A percentile compares a stretch with the other conserved stretches of the same genome.
Evolutionary conservation across 2,888 invertebrate genomes (phyloP).

Genomic region (Drosophila lacicola): DNA sequence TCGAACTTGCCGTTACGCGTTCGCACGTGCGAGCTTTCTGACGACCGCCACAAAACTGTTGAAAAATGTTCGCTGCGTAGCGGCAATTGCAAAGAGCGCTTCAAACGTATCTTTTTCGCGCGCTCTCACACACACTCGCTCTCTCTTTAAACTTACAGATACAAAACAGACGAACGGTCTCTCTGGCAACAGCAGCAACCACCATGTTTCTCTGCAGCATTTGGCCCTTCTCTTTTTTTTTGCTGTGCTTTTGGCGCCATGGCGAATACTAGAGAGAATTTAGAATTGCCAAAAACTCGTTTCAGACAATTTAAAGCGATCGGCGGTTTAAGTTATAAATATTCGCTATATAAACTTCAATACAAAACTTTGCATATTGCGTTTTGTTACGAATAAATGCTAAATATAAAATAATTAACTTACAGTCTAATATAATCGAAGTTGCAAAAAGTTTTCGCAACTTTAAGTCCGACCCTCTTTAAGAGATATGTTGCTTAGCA

Average conservation of each 20-base stretch:
- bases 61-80: slow-evolving; percentile 44
- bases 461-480: slow-evolving; percentile 30
- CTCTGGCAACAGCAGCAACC: slow-evolving; percentile 40
- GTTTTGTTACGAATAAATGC: too few relatives aligned
- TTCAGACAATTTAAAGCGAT: slow-evolving; percentile 3
- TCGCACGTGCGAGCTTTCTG: slow-evolving; percentile 76
- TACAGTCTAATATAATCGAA: not conserved
- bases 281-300: slow-evolving; percentile 32
- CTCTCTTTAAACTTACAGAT: slow-evolving; percentile 53
- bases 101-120: slow-evolving; percentile 43
- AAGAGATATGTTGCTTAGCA: slow-evolving; percentile 12
- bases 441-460: not conserved
- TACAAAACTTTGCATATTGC: too few relatives aligned
- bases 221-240: slow-evolving; percentile 12
- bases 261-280: slow-evolving; percentile 18
- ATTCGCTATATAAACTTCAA: not conserved
- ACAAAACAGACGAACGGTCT: slow-evolving; percentile 31
- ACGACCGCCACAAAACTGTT: slow-evolving; percentile 63
- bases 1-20: slow-evolving; percentile 59
- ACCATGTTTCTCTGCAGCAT: slow-evolving; percentile 43
- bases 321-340: not conserved
- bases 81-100: slow-evolving; percentile 58
- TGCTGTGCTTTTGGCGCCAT: slow-evolving; percentile 35
- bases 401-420: too few relatives aligned
- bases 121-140: slow-evolving; percentile 5